Base-by-base conservation (phyloP, 2,888 invertebrate genomes). In the Petrolisthes cinctipes region DNA sequence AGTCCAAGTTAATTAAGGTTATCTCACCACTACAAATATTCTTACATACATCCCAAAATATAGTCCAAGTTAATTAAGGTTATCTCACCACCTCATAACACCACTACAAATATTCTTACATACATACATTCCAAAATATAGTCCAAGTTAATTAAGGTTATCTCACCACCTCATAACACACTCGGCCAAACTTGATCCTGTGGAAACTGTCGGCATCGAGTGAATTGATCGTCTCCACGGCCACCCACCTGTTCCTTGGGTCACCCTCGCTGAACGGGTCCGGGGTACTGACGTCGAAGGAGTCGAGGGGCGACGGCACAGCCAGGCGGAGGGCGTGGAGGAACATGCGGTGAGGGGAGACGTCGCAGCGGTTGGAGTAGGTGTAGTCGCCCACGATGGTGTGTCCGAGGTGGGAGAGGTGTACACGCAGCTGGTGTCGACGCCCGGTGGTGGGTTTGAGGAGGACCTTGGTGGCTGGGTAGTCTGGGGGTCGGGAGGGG, bases 321-420 rank as follows among this genome's bases (percentile, higher is more conserved):
- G 85, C 73, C 4, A 95, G 95, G 95, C 95, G 95, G 90, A 94
- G 94, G 0, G 97, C 95, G 92, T 97, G 97, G 54, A 97, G 93
- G 93, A 95, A 97, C 94, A 97, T 97, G 91, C 97, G 93, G 89
- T 94, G 93, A 0, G 96, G 96, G 9, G 93, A 92, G 61, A 93
- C 93, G 92, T 96, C 96, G 79, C 92, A 93, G 20, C 94, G 93
- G 89, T 94, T 93, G 91, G 96, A 96, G 92, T 97, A 97, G 0
- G 96, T 96, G 92, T 95, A 97, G 93, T 97, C 97, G 0, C 97
- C 97, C 20, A 97, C 94, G 17, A 97, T 95, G 0, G 95, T 95
- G 92, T 97, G 96, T 0, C 96, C 96, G 6, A 96, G 93, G 66
- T 94, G 93, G n/a, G 93, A 92, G 92, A 96, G 96, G 92, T 97